Base-by-base conservation (phyloP, 2,888 invertebrate genomes). In the Sycophila texana region DNA sequence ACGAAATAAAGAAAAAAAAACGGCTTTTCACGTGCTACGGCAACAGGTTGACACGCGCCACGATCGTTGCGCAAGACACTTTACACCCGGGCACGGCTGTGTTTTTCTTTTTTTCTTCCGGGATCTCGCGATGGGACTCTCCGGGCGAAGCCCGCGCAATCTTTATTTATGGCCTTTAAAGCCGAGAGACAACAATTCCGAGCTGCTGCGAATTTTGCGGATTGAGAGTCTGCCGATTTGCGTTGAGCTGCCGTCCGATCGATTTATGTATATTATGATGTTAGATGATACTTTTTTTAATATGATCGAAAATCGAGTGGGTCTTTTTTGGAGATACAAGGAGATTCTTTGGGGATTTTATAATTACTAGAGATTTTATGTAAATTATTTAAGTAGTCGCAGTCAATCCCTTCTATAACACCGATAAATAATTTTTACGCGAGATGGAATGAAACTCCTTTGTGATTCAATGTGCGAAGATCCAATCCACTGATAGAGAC, bases 91-190 rank as follows among this genome's bases (percentile, higher is more conserved):
- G 20, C 30, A 30, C n/a, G 18, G 39, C 30, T 30, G 12, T 51
- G 61, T 72, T 16, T 53, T 63, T n/a, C n/a, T n/a, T 65, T 63
- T 73, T 53, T 60, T 53, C 26, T 39, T 14, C 4, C 39, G 22
- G 12, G 22, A 3, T 0, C 22, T 26, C 26, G n/a, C 53, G 51
- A 16, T n/a, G 51, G 30, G 65, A 55, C 22, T 18, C 18, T n/a
- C 26, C 30, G 53, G 55, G 55, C 55, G 55, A 55, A 18, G 55
- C 16, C 39, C 22, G 5, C 18, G 51, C 20, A 30, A 73, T 51
- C 14, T 18, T 73, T 65, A 73, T 73, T 73, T 65, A 65, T 65
- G 73, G 30, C 65, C 20, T 73, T 73, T 65, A 65, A 65, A 47
- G 39, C 55, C 55, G 55, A 12, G 55, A 73, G 55, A 73, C 30